These are phyloP conservation scores for Eueides isabella DNA, from an alignment of 1,140 invertebrate genomes.

Conservation along the genomic window DNA sequence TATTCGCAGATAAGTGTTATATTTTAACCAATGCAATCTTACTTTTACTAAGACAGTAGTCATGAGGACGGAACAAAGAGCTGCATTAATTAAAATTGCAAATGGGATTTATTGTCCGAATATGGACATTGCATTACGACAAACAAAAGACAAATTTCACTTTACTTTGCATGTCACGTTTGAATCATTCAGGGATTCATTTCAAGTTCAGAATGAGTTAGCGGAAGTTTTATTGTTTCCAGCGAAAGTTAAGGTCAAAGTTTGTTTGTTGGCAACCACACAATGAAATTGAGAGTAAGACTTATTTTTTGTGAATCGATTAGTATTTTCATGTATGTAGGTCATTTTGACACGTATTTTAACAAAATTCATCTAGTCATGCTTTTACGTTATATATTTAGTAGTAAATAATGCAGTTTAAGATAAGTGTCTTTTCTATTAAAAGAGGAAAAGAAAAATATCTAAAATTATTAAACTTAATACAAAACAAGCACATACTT, in stretches of 20 bases:
- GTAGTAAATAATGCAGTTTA: neutral
- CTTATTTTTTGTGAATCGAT: slow-evolving; percentile 18
- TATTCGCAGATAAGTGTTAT: neutral
- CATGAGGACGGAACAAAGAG: slow-evolving; percentile 36
- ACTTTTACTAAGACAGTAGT: slow-evolving; percentile 37
- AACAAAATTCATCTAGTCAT: neutral
- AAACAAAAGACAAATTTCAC: slow-evolving; percentile 42
- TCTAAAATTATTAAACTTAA: neutral
- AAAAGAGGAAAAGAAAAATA: too few species aligned
- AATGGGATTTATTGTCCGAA: slow-evolving; percentile 40
- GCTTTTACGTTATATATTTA: neutral
- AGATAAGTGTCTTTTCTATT: neutral
- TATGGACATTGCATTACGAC: slow-evolving; percentile 31
- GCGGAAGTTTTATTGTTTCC: slow-evolving; percentile 51
- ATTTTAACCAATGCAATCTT: slow-evolving; percentile 34
- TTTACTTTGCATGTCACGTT: slow-evolving; percentile 41
- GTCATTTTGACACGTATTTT: neutral
- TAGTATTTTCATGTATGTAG: neutral
- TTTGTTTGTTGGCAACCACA: slow-evolving; percentile 31
- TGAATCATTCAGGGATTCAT: slow-evolving; percentile 49
- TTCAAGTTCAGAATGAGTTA: slow-evolving; percentile 63
- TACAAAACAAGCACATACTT: slow-evolving; percentile 34
- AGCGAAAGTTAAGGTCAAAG: slow-evolving; percentile 66
- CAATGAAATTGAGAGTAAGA: slow-evolving; percentile 36
- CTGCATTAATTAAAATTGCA: slow-evolving; percentile 48